phyloP scores from a whole-genome alignment of 1,140 invertebrate species.

The Drosophila trapezifrons region DNA sequence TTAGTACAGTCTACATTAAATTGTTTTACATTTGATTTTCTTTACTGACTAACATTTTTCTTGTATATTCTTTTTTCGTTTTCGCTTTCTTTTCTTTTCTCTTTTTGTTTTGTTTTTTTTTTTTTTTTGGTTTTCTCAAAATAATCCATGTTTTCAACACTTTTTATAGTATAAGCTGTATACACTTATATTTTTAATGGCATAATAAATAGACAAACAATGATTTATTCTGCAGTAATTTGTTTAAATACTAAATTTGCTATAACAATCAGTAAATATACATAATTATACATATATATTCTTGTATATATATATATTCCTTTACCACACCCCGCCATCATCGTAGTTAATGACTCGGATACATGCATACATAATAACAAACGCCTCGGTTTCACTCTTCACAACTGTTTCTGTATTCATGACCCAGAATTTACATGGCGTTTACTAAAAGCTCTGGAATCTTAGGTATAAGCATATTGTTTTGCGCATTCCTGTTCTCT shows the following conservation, averaged over 20 bases:
- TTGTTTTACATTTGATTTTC: constrained; percentile 53
- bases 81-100: neutral
- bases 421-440: constrained; percentile 52
- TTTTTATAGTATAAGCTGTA: constrained; percentile 45
- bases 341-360: constrained; percentile 42
- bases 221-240: constrained; percentile 29
- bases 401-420: constrained; percentile 33
- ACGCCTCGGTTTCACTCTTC: constrained; percentile 30
- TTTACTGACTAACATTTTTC: constrained; percentile 47
- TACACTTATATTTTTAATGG: constrained; percentile 42
- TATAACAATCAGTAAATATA: constrained; percentile 47
- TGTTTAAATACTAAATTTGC: constrained; percentile 48
- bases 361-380: constrained; percentile 44
- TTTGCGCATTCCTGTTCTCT: constrained; percentile 49
- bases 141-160: constrained; percentile 52
- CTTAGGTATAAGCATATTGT: constrained; percentile 53
- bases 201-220: constrained; percentile 53
- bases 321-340: constrained; percentile 11
- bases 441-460: constrained; percentile 55
- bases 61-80: constrained; percentile 28
- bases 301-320: constrained; percentile 10
- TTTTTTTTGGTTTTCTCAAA: constrained; percentile 19
- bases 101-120: neutral
- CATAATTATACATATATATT: constrained; percentile 26
- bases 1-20: constrained; percentile 53